A percentile compares a stretch with the other conserved stretches of the same genome.
Conservation (phyloP, 2,113 vertebrate genomes). For the Colistium nudipinnis region DNA sequence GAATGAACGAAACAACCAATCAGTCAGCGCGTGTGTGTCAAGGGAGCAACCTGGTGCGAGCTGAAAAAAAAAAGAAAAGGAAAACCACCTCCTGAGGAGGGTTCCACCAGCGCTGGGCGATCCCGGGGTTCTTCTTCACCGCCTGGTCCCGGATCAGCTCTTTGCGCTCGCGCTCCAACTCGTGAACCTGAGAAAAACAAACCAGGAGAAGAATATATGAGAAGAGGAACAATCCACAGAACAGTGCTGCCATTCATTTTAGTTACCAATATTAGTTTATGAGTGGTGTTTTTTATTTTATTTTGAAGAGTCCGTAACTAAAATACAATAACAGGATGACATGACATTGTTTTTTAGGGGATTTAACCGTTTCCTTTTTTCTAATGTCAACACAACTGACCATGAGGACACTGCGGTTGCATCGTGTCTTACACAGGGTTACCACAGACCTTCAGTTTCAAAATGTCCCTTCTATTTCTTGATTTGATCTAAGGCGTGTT, state of each 20-base stretch:
- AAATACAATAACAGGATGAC: not conserved
- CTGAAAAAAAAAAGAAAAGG: not conserved
- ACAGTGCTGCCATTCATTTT: not conserved
- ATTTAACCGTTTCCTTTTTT: not conserved
- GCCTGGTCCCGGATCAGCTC: slow-evolving; percentile 96
- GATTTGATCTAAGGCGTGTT: not conserved
- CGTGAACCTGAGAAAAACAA: slow-evolving; percentile 70
- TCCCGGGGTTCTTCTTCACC: slow-evolving; percentile 93
- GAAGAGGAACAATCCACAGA: not conserved
- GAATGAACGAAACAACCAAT: not conserved
- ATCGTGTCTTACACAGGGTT: slow-evolving; percentile 5
- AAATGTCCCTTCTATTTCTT: not conserved
- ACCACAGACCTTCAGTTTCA: slow-evolving; percentile 13
- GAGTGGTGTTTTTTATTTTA: no score
- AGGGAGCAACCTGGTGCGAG: not conserved
- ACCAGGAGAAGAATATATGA: not conserved
- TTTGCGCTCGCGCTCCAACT: slow-evolving; percentile 93
- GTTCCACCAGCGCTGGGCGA: slow-evolving; percentile 97
- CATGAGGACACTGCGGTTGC: not conserved
- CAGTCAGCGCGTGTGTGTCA: not conserved
- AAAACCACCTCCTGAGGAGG: slow-evolving; percentile 90
- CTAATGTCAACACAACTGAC: slow-evolving; percentile 2
- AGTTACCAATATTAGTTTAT: no score
- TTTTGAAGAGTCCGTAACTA: not conserved
- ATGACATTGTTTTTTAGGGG: not conserved